Evolutionary conservation across 2,888 invertebrate genomes (phyloP).

Genomic region (Fragum fragum): DNA sequence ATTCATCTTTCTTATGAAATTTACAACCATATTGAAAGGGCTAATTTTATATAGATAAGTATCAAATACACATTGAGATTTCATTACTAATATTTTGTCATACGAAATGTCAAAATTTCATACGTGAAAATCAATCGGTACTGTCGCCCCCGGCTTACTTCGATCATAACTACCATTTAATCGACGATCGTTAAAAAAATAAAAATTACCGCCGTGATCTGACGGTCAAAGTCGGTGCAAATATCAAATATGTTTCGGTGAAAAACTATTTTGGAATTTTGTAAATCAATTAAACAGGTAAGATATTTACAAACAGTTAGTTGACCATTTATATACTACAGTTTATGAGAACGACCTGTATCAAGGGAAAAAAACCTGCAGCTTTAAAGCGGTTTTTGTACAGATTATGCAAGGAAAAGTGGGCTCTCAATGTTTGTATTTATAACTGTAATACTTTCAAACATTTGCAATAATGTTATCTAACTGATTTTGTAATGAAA

Average conservation of each 20-base stretch:
- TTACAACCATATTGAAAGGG: not conserved
- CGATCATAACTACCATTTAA: not conserved
- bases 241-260: not conserved
- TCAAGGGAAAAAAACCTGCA: no score
- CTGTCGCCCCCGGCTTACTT: slow-evolving; percentile 9
- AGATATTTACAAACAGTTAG: no score
- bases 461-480: no score
- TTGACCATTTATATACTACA: no score
- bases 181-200: not conserved
- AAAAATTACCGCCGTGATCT: not conserved
- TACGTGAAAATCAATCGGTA: slow-evolving; percentile 4
- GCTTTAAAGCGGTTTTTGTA: no score
- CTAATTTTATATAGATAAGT: not conserved
- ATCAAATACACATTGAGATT: not conserved
- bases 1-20: no score
- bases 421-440: no score
- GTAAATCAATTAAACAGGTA: no score
- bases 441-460: no score
- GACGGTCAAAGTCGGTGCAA: not conserved
- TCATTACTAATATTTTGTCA: slow-evolving; percentile 27
- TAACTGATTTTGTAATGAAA: no score
- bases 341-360: no score
- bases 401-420: no score
- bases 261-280: not conserved
- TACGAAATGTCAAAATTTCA: slow-evolving; percentile 22